phyloP scores from a whole-genome alignment of 1,140 invertebrate genomes.

The Leptoteleia sp. region DNA sequence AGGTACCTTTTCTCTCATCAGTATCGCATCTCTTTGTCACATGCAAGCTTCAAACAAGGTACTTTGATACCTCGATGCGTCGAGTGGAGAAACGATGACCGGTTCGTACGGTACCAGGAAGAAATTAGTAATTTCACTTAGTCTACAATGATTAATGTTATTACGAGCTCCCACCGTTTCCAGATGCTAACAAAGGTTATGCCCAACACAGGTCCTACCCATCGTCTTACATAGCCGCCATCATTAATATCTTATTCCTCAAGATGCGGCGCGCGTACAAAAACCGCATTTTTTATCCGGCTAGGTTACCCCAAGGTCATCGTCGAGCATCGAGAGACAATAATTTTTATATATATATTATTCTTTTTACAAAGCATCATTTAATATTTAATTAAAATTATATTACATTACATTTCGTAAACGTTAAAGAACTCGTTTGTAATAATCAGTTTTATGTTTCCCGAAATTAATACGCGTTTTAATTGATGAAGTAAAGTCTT shows the following conservation, averaged over 20 bases:
- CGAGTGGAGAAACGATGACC: slow-evolving; percentile 47
- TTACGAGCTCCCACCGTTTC: slow-evolving; percentile 54
- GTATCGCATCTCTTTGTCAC: slow-evolving; percentile 45
- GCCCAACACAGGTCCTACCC: slow-evolving; percentile 19
- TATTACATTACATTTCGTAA: too few species aligned
- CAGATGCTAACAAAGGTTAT: slow-evolving; percentile 56
- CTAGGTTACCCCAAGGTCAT: slow-evolving; percentile 22
- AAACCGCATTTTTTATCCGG: slow-evolving; percentile 35
- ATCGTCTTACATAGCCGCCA: slow-evolving; percentile 22
- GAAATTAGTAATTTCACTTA: slow-evolving; percentile 70
- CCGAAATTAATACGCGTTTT: too few species aligned
- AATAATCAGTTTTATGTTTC: too few species aligned
- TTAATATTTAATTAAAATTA: too few species aligned
- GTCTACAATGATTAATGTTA: slow-evolving; percentile 68
- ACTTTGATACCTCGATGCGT: slow-evolving; percentile 48
- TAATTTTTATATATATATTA: too few species aligned
- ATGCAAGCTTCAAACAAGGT: slow-evolving; percentile 35
- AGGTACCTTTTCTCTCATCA: slow-evolving; percentile 38
- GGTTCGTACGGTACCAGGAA: slow-evolving; percentile 53
- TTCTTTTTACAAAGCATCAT: too few species aligned
- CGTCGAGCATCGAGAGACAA: too few species aligned
- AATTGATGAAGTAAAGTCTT: too few species aligned
- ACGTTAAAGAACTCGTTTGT: too few species aligned
- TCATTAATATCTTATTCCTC: slow-evolving; percentile 47
- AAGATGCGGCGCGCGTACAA: not conserved